Base-by-base conservation (phyloP, 1,140 invertebrate genomes). In the Calephelis virginiensis region DNA sequence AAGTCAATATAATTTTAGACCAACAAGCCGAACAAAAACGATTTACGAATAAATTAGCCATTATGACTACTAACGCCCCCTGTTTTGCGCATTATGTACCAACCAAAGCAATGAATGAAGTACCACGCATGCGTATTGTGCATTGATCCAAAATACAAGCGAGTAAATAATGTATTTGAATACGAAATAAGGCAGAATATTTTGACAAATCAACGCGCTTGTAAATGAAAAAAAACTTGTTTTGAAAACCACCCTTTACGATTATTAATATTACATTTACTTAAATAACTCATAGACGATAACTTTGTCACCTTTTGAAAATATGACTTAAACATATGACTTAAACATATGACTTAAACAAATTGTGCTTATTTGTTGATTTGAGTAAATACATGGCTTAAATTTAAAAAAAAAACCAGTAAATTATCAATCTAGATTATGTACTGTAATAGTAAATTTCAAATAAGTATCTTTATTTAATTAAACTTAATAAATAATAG, bases 121-220 rank as follows among this genome's bases (percentile, higher is more conserved):
- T 53, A 53, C 14, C 49, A 5, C 49, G 49, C 49, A 50, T 50
- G 49, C 49, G 49, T 53, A 53, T 53, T 53, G 14, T 53, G 14
- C 49, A 53, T 53, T 53, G 49, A 53, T 53, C 49, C 49, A 53
- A 53, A 53, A 53, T 53, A 53, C 49, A 53, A 53, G 49, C 49
- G 14, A 9, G 49, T 53, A 53, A 53, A 53, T 53, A 53, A 53
- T 53, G 49, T 53, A 53, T 53, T 53, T 53, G 49, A 53, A 14
- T 53, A 53, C 49, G 49, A 53, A 53, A 53, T 53, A 53, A 53
- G 50, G 50, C 50, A 56, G 17, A 56, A 37, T 56, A 56, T 56
- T 56, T 28, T 56, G 50, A 56, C 50, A 56, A 56, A 13, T 56
- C 28, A 56, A 56, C 50, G 28, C 50, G 10, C 5, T 28, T 37